Conservation (phyloP, 2,113 vertebrate genomes). For the Sprattus sprattus region DNA sequence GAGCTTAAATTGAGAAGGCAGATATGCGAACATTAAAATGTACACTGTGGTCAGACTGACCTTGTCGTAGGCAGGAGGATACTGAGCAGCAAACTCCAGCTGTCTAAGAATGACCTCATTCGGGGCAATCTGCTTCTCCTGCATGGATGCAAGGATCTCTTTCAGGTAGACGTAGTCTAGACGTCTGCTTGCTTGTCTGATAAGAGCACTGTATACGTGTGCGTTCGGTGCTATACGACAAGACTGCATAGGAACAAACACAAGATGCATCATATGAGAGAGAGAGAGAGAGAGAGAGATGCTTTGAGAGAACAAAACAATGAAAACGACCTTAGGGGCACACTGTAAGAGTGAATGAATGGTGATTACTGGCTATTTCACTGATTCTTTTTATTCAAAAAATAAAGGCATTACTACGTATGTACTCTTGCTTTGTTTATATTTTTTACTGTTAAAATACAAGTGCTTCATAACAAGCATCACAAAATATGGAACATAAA, state of each 20-base stretch:
- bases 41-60: conserved; percentile 61
- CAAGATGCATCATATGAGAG: conserved; percentile 15
- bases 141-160: conserved; percentile 82
- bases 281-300: too few species aligned
- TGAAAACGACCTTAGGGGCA: too few species aligned
- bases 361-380: too few species aligned
- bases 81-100: conserved; percentile 87
- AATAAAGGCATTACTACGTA: too few species aligned
- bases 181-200: conserved; percentile 75
- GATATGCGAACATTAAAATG: background rate
- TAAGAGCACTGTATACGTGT: conserved; percentile 86
- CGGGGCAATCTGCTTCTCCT: conserved; percentile 70
- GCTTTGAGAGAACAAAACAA: too few species aligned
- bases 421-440: too few species aligned
- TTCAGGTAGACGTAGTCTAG: conserved; percentile 88
- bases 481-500: background rate
- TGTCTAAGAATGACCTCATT: conserved; percentile 88
- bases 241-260: conserved; percentile 62
- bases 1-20: background rate
- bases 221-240: conserved; percentile 80
- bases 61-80: conserved; percentile 85
- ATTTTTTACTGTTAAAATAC: background rate
- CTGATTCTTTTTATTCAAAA: too few species aligned
- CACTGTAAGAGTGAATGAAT: too few species aligned
- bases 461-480: background rate